Evolutionary conservation across 2,113 vertebrate species (phyloP), one percentile per base, ranked within the genome.

Genomic region (Salminus brasiliensis): DNA sequence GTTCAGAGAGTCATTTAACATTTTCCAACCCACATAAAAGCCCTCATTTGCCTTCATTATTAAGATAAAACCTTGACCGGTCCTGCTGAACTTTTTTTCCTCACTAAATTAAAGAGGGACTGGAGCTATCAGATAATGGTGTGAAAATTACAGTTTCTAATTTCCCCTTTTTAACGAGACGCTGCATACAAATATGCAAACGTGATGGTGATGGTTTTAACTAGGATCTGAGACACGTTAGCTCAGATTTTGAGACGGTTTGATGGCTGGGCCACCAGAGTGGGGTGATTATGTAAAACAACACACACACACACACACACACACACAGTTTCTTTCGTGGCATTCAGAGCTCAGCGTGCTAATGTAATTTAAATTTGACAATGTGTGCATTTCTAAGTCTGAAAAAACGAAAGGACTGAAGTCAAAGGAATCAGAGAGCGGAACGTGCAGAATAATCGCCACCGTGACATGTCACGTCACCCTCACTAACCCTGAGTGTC

Each of bases 121-220:
- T n/a, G 6, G 39, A 53, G 43, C n/a, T 29, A 72, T 59, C 62
- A 57, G 47, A 59, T 66, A 67, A 15, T 47, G 66, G 34, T 45
- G 41, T 57, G 72, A 47, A 72, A 65, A 79, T 69, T 29, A 13
- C 23, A 30, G 53, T 71, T 77, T 77, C 32, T 83, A 25, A 66
- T 83, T 76, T 49, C 74, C 59, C 5, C 4, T 52, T 55, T n/a
- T n/a, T 52, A 65, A n/a, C 68, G 41, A 55, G 65, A 70, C 36
- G 32, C 18, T 32, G 41, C 18, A 41, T 73, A 75, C 65, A 65
- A 70, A 45, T 55, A 32, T 34, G n/a, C 59, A 34, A 9, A 5
- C 36, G 27, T 25, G 43, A 52, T 2, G 45, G 27, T 25, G 43
- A 52, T 2, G 45, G 13, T 29, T 65, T 65, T 18, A 6, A 29